Evolutionary conservation across 2,888 invertebrate species (phyloP).

Genomic region (Luperina testacea): DNA sequence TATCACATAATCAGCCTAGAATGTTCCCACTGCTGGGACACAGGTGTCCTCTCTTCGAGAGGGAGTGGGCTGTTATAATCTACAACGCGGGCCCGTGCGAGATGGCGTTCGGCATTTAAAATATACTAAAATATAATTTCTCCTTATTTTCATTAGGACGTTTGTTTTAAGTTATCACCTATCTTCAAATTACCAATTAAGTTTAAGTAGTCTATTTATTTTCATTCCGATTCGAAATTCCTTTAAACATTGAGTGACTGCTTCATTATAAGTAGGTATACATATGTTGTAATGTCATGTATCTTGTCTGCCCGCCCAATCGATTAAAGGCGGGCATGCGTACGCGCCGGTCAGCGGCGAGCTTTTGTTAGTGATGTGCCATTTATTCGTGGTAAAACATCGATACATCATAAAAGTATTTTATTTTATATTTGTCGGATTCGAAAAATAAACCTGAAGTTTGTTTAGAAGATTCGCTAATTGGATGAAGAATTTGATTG

Average conservation of each 20-base stretch:
- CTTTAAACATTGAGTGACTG: constrained; percentile 49
- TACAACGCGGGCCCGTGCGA: no score
- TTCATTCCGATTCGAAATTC: constrained; percentile 13
- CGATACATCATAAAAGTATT: constrained; percentile 30
- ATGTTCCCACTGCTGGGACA: background rate
- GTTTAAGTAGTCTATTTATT: constrained; percentile 32
- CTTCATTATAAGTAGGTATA: constrained; percentile 49
- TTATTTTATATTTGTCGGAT: background rate
- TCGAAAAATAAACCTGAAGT: background rate
- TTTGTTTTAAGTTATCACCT: background rate
- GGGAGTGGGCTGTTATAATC: background rate
- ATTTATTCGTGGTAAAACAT: constrained; percentile 21
- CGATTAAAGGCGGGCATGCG: constrained; percentile 70
- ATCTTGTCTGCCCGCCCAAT: constrained; percentile 71
- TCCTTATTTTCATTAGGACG: background rate
- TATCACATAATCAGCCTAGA: background rate
- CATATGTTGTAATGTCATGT: constrained; percentile 58
- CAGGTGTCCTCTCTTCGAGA: background rate
- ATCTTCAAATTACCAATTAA: constrained; percentile 16
- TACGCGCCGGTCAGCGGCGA: constrained; percentile 66
- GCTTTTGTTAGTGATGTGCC: constrained; percentile 72
- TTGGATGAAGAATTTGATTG: constrained; percentile 30
- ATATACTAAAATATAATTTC: background rate
- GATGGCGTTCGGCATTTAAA: background rate
- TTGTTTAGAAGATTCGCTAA: constrained; percentile 20